Conservation (phyloP, 2,113 vertebrate genomes). For the Micromys minutus region DNA sequence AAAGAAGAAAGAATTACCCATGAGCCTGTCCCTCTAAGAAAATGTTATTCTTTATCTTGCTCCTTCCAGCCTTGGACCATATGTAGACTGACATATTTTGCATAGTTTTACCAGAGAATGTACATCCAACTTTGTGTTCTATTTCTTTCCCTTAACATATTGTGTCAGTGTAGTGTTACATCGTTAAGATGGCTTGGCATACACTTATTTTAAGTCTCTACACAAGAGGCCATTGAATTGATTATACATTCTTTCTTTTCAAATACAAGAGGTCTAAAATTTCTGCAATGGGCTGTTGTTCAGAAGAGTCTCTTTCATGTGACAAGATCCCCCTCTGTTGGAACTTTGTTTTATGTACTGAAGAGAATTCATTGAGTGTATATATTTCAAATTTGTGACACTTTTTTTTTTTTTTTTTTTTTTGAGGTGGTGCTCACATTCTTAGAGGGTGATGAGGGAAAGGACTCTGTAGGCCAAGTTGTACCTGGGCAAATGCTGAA, state of each 20-base stretch:
- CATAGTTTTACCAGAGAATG: conserved; percentile 4
- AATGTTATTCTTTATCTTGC: background rate
- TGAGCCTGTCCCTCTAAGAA: background rate
- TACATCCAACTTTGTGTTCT: conserved; percentile 19
- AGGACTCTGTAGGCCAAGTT: background rate
- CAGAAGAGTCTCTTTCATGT: background rate
- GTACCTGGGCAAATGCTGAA: background rate
- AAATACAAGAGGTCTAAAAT: background rate
- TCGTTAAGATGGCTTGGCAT: conserved; percentile 34
- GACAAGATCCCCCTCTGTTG: background rate
- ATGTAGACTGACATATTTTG: background rate
- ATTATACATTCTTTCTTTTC: background rate
- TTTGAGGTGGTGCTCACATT: background rate
- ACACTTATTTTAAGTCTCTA: conserved; percentile 41
- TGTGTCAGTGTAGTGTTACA: background rate
- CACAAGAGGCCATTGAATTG: background rate
- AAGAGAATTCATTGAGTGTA: background rate
- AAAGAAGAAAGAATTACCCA: background rate
- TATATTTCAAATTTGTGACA: background rate
- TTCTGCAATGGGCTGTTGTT: background rate
- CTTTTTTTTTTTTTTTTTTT: background rate
- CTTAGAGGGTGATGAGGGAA: background rate
- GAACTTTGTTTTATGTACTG: background rate
- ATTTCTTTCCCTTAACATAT: conserved; percentile 49
- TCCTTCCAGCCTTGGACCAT: background rate